Base-by-base conservation (phyloP, 1,140 invertebrate species). In the Zaprionus inermis region DNA sequence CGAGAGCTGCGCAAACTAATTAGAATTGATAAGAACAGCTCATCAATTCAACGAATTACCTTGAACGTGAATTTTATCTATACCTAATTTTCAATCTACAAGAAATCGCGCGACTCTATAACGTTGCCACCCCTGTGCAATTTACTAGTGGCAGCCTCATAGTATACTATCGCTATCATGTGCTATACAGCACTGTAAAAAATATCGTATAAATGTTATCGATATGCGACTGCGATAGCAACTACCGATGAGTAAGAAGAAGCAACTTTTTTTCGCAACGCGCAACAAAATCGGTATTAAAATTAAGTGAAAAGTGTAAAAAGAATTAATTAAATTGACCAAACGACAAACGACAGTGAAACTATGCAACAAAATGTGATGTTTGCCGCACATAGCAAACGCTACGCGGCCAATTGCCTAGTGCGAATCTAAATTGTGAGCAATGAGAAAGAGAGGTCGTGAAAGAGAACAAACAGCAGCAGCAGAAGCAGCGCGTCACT, bases 211-310 rank as follows among this genome's bases (percentile, higher is more conserved):
- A 5, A 0, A 3, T 51, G 5, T 16, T 28, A 60, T 32, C 69
- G 67, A 66, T 54, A 46, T 55, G 12, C 5, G 0, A 28, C 16
- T 44, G n/a, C 51, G 32, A 72, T 60, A 38, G 30, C 44, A 56
- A 66, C 69, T 66, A 72, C 60, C 69, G 56, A 71, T 72, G 69
- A 72, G 24, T 20, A 76, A 72, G 74, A 76, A 73, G 70, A 73
- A 72, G 74, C 61, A 57, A 67, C 56, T 76, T 79, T 65, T 86
- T 89, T 89, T 88, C 85, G 84, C 76, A 88, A 88, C 81, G 81
- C 76, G 66, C 75, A 78, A 74, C 73, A 68, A 77, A 89, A 75
- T 76, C 76, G 56, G 80, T 88, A 57, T 59, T 68, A 63, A 89
- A 78, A 65, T 72, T 72, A 79, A 79, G 65, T 67, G 55, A 78